phyloP scores from a whole-genome alignment of 2,888 invertebrate genomes.

The Acleris literana region DNA sequence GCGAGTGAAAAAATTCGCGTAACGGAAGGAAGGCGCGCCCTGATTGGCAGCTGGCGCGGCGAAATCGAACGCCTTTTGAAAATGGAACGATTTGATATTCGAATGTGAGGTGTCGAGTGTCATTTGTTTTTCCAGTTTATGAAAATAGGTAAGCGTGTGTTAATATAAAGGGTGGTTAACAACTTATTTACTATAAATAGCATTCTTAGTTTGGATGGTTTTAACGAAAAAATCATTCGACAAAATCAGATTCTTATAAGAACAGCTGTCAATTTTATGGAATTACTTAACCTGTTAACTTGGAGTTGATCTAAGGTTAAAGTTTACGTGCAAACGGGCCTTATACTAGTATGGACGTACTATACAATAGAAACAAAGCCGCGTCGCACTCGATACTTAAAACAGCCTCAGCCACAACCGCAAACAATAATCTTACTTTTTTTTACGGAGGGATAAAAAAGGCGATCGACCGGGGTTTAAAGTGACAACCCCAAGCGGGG shows the following conservation, averaged over 20 bases:
- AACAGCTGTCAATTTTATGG: too few relatives aligned
- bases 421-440: conserved; percentile 20
- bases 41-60: conserved; percentile 66
- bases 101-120: conserved; percentile 10
- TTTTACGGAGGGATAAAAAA: conserved; percentile 21
- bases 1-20: conserved; percentile 63
- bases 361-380: neutral
- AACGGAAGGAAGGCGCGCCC: conserved; percentile 68
- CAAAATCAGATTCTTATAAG: too few relatives aligned
- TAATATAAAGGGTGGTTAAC: too few relatives aligned
- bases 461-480: conserved; percentile 29
- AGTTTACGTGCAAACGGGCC: too few relatives aligned
- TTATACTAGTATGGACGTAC: too few relatives aligned
- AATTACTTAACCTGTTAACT: too few relatives aligned
- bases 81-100: conserved; percentile 28
- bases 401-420: neutral
- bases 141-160: neutral
- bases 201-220: too few relatives aligned
- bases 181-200: too few relatives aligned
- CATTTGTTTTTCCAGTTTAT: conserved; percentile 16
- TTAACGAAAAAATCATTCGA: too few relatives aligned
- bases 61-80: conserved; percentile 44
- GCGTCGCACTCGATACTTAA: conserved; percentile 14
- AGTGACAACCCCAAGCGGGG: conserved; percentile 36
- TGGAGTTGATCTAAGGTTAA: too few relatives aligned